Percentiles rank a stretch among this genome's conserved stretches.
Conservation (phyloP, 1,140 invertebrate genomes). For the Drosophila suzukii region DNA sequence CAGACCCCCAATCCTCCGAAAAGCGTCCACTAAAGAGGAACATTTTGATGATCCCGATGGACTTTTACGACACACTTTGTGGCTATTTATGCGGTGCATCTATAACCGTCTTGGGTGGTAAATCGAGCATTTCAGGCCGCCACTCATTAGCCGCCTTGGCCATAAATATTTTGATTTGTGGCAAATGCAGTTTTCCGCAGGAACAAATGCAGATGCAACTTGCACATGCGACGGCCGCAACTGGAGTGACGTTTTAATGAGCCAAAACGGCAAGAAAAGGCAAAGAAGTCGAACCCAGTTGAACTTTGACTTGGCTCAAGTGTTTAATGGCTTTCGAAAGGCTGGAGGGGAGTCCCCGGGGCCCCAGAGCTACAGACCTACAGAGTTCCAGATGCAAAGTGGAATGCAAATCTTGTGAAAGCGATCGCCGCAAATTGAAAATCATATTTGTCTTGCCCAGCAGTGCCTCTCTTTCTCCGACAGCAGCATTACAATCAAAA, state of each 20-base stretch:
- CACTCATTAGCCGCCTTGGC: conserved; percentile 66
- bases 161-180: conserved; percentile 81
- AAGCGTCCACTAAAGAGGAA: conserved; percentile 3
- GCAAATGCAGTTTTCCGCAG: conserved; percentile 18
- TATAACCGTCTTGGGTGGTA: conserved; percentile 70
- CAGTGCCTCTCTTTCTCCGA: conserved; percentile 34
- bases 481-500: conserved; percentile 79
- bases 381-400: conserved; percentile 36
- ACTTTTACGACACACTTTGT: conserved; percentile 80
- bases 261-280: conserved; percentile 22
- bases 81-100: conserved; percentile 79
- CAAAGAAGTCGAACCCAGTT: conserved; percentile 54
- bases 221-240: conserved; percentile 1
- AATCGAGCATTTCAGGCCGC: conserved; percentile 60
- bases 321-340: conserved; percentile 58
- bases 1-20: neutral
- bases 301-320: conserved; percentile 67
- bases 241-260: conserved; percentile 65
- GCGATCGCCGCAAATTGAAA: conserved; percentile 74
- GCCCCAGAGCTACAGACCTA: too few species aligned
- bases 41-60: conserved; percentile 68
- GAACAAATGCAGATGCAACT: conserved; percentile 3
- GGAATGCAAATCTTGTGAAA: conserved; percentile 75
- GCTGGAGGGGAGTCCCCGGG: neutral
- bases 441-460: conserved; percentile 73